Evolutionary conservation across 2,888 invertebrate genomes (phyloP).

Genomic region (Dynastes hyllus): DNA sequence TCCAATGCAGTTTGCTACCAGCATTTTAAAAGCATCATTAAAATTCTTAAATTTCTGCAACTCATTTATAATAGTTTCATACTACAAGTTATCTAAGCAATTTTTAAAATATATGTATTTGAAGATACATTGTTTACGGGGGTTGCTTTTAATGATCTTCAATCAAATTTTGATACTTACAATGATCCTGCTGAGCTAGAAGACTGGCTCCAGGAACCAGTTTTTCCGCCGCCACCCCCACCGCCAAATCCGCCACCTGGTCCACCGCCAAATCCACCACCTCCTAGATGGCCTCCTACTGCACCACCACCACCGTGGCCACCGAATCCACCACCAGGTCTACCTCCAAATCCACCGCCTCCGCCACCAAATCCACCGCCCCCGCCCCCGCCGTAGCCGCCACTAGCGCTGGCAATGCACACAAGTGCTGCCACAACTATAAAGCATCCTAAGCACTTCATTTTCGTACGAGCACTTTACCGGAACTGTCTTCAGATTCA

Average conservation of each 20-base stretch:
- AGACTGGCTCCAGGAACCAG: slow-evolving; percentile 49
- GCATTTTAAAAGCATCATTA: too few species aligned
- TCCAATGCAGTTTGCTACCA: too few species aligned
- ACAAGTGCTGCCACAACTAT: slow-evolving; percentile 25
- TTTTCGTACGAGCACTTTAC: slow-evolving; percentile 5
- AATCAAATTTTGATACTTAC: background rate
- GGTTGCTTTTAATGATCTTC: too few species aligned
- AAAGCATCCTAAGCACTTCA: slow-evolving; percentile 20
- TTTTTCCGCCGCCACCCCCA: slow-evolving; percentile 50
- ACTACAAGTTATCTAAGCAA: too few species aligned
- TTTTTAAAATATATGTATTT: too few species aligned
- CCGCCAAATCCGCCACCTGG: slow-evolving; percentile 46
- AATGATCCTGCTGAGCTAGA: slow-evolving; percentile 45
- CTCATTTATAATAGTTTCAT: too few species aligned
- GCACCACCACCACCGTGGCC: slow-evolving; percentile 43
- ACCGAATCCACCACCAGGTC: slow-evolving; percentile 35
- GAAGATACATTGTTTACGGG: too few species aligned
- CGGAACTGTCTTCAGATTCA: slow-evolving; percentile 4
- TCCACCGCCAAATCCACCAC: slow-evolving; percentile 25
- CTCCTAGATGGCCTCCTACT: slow-evolving; percentile 40
- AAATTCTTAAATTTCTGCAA: too few species aligned
- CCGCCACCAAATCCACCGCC: slow-evolving; percentile 24
- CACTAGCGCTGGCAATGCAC: slow-evolving; percentile 30
- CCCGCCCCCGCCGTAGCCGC: slow-evolving; percentile 43
- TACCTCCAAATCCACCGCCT: slow-evolving; percentile 31